phyloP scores from a whole-genome alignment of 1,140 invertebrate genomes.

The Drosophila melanica region DNA sequence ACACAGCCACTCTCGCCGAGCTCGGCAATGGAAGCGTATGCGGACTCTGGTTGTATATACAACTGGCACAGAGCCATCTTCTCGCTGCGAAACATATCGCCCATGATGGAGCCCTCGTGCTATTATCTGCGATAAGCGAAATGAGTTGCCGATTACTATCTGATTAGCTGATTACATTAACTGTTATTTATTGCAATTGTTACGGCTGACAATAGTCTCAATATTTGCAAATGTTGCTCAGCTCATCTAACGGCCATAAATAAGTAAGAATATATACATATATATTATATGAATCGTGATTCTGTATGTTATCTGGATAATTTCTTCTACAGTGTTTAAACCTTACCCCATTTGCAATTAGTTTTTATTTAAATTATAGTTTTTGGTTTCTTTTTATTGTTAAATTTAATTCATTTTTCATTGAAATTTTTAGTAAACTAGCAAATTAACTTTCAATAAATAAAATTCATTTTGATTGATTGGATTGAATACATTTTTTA shows the following conservation, averaged over 20 bases:
- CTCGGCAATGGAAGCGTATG: slow-evolving; percentile 94
- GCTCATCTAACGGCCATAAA: slow-evolving; percentile 21
- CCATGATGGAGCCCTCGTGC: slow-evolving; percentile 85
- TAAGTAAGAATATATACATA: background rate
- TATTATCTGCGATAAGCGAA: slow-evolving; percentile 15
- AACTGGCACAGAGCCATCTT: slow-evolving; percentile 94
- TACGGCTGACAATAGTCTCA: background rate
- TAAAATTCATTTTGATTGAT: background rate
- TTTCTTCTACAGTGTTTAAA: no score
- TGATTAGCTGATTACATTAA: slow-evolving; percentile 44
- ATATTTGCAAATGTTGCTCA: slow-evolving; percentile 17
- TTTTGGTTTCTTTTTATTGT: background rate
- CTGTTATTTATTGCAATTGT: slow-evolving; percentile 42
- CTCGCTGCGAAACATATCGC: slow-evolving; percentile 93
- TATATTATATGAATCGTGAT: no score
- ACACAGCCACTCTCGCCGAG: slow-evolving; percentile 94
- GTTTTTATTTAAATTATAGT: background rate
- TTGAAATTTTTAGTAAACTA: background rate
- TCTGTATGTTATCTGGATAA: no score
- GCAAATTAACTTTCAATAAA: background rate
- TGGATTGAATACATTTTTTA: background rate
- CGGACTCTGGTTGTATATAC: slow-evolving; percentile 95
- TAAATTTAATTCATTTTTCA: background rate
- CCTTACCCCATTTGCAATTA: background rate
- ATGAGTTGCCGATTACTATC: slow-evolving; percentile 42